Evolutionary conservation across 1,140 invertebrate genomes (phyloP).

Genomic region (Delia radicum): DNA sequence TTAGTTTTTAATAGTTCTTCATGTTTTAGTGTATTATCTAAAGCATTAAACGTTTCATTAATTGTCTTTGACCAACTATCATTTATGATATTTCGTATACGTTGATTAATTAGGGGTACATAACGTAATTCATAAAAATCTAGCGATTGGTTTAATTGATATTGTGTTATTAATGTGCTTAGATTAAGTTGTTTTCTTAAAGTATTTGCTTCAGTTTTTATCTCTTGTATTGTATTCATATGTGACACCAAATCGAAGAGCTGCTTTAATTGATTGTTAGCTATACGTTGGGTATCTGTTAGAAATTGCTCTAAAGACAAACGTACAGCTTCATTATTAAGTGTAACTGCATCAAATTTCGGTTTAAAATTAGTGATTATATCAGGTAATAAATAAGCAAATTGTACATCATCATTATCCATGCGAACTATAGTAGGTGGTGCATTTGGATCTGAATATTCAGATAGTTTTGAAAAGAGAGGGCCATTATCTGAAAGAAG

Average conservation of each 20-base stretch:
- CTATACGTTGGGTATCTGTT: constrained; percentile 61
- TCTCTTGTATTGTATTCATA: constrained; percentile 65
- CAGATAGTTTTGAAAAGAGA: constrained; percentile 59
- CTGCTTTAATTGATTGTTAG: constrained; percentile 58
- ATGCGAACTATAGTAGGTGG: constrained; percentile 51
- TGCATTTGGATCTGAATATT: constrained; percentile 60
- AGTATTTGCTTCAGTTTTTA: constrained; percentile 62
- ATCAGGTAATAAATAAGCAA: constrained; percentile 58
- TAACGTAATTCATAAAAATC: constrained; percentile 76
- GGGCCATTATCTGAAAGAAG: constrained; percentile 58
- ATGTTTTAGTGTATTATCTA: constrained; percentile 34
- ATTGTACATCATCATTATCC: constrained; percentile 39
- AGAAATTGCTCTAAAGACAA: constrained; percentile 61
- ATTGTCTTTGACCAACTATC: constrained; percentile 62
- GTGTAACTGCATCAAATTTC: constrained; percentile 45
- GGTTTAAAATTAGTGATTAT: constrained; percentile 49
- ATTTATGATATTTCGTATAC: constrained; percentile 69
- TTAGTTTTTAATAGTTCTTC: constrained; percentile 11
- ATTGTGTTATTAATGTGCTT: constrained; percentile 61
- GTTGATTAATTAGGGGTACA: constrained; percentile 67
- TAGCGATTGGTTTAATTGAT: constrained; percentile 61
- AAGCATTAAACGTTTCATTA: constrained; percentile 58
- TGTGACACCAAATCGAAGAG: constrained; percentile 65
- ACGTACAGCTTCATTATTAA: constrained; percentile 44
- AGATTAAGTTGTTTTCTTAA: constrained; percentile 59